Evolutionary conservation across 30 jellyfish, hydroid and myxozoan species (phyloP), one percentile per base, ranked within the genome.

Genomic region (Aurelia aurita): DNA sequence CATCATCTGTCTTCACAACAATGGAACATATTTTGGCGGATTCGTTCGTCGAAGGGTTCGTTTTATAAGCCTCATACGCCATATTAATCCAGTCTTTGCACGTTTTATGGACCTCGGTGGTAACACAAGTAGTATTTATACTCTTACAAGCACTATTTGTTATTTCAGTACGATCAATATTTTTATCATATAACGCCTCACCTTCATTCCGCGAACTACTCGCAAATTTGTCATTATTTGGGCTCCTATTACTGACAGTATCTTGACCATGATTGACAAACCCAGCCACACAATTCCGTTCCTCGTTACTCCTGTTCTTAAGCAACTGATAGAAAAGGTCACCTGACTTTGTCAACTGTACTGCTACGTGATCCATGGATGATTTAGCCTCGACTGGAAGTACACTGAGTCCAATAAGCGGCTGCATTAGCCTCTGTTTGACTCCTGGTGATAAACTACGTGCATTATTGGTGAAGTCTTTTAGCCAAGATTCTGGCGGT

Each of bases 321-420:
- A 58, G 80, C 74, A 70, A 22, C 62, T 83, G 81, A 51, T 70
- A 71, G 60, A 83, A 83, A 47, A 83, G 82, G 61, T 83, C 93
- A 21, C 93, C 93, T 5, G 74, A 26, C 55, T 83, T 83, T 28
- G 93, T 83, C 73, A 70, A 29, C 79, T 83, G 93, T 0, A 83
- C 49, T 54, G 93, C 93, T 7, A 60, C 28, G 13, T 65, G 70
- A 45, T 83, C 74, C 3, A 31, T 31, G 19, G 79, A 61, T 1
- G 63, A 51, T 39, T 57, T 23, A 65, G 72, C 70, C 64, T 59
- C 75, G 58, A 58, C 26, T 29, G 66, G 28, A 21, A 53, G 10
- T 0, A 83, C 58, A 55, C 73, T 59, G 45, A 83, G 34, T 11
- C 93, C 93, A 58, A 83, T 58, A 45, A 83, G 93, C 72, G 93